Evolutionary conservation across 2,113 vertebrate species (phyloP).

Genomic region (Centropristis striata): DNA sequence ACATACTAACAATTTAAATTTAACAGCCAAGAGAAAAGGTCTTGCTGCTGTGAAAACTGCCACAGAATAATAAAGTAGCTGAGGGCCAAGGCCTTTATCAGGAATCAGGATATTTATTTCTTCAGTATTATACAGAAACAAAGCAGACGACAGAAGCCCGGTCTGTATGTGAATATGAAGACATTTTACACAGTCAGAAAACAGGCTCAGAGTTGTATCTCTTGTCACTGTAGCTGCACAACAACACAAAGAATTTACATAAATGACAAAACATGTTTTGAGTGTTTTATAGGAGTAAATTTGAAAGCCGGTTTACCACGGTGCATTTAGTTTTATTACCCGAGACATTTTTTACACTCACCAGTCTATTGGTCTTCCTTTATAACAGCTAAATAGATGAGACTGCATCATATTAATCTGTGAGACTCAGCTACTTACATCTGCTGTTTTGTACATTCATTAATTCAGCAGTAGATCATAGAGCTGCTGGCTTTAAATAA

Average conservation of each 20-base stretch:
- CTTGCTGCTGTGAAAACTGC: slow-evolving; percentile 9
- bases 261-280: slow-evolving; percentile 12
- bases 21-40: background rate
- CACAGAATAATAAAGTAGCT: slow-evolving; percentile 8
- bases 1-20: background rate
- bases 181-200: slow-evolving; percentile 9
- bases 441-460: slow-evolving; percentile 32
- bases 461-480: slow-evolving; percentile 53
- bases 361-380: background rate
- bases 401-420: slow-evolving; percentile 26
- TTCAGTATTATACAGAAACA: background rate
- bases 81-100: slow-evolving; percentile 6
- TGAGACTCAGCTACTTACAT: slow-evolving; percentile 1
- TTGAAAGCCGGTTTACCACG: slow-evolving; percentile 16
- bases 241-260: slow-evolving; percentile 7
- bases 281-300: slow-evolving; percentile 9
- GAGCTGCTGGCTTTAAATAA: slow-evolving; percentile 55
- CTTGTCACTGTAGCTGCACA: background rate
- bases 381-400: slow-evolving; percentile 12
- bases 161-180: background rate
- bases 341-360: slow-evolving; percentile 14
- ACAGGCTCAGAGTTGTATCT: background rate
- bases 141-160: background rate
- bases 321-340: slow-evolving; percentile 23
- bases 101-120: slow-evolving; percentile 3